These are phyloP conservation scores for Xanthia icteritia DNA, from an alignment of 2,888 invertebrate genomes.

Conservation along the genomic window DNA sequence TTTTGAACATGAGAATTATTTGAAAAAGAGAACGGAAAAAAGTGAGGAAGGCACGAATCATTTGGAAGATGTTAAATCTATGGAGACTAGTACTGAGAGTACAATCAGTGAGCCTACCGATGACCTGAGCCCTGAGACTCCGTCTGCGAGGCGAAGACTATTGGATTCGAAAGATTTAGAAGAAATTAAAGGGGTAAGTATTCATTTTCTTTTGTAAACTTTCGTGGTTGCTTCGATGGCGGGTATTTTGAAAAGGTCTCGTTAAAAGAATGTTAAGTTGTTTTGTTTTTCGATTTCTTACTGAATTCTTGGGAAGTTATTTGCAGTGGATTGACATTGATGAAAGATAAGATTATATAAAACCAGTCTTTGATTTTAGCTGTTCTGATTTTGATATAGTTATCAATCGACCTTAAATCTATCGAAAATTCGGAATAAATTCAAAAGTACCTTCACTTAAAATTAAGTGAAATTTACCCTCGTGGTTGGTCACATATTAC, in stretches of 20 bases:
- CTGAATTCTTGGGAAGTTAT: not conserved
- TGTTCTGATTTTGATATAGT: not conserved
- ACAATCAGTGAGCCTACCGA: conserved; percentile 85
- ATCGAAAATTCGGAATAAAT: not conserved
- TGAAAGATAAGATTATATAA: not conserved
- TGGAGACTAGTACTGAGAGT: conserved; percentile 88
- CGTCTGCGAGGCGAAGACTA: conserved; percentile 81
- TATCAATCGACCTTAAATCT: not conserved
- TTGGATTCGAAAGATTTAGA: conserved; percentile 82
- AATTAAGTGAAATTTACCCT: not conserved
- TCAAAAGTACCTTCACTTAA: conserved; percentile 1
- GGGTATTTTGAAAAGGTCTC: not conserved
- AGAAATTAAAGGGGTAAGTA: conserved; percentile 85
- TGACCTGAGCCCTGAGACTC: conserved; percentile 84
- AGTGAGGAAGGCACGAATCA: conserved; percentile 74
- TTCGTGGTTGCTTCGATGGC: conserved; percentile 56
- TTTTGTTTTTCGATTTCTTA: not conserved
- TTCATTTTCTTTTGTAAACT: conserved; percentile 60
- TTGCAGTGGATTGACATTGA: not conserved
- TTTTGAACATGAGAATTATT: conserved; percentile 87
- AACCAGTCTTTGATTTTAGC: not conserved
- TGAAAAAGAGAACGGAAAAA: conserved; percentile 86
- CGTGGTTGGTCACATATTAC: not conserved
- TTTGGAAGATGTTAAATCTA: conserved; percentile 82
- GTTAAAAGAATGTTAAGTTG: not conserved